phyloP scores from a whole-genome alignment of 2,888 invertebrate species.

The Epinotia bilunana region DNA sequence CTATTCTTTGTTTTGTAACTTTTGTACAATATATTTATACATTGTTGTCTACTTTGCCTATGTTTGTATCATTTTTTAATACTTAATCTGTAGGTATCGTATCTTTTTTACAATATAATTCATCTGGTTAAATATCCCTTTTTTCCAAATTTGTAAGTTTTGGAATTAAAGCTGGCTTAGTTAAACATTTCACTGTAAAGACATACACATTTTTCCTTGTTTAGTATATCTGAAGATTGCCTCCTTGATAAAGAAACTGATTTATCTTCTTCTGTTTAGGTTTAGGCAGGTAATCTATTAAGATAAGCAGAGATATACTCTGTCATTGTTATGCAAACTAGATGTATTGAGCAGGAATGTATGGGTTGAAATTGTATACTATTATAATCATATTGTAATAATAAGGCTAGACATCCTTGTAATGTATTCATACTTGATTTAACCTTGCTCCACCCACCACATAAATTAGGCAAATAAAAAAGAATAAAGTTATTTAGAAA shows the following conservation, averaged over 20 bases:
- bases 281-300: conserved; percentile 33
- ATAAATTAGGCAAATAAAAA: no score
- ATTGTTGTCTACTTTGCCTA: not conserved
- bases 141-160: not conserved
- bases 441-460: not conserved
- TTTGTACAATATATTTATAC: not conserved
- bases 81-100: not conserved
- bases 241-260: conserved; percentile 31
- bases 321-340: conserved; percentile 38
- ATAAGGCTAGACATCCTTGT: not conserved
- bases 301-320: conserved; percentile 31
- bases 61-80: not conserved
- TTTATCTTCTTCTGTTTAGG: conserved; percentile 37
- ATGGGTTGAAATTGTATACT: not conserved
- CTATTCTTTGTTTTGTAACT: not conserved
- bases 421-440: not conserved
- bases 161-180: not conserved
- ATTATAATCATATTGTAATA: not conserved
- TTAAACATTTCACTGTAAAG: not conserved
- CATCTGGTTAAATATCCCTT: not conserved
- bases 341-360: not conserved
- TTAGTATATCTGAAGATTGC: not conserved
- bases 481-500: no score
- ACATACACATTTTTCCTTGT: not conserved
- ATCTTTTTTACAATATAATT: not conserved